These are phyloP conservation scores for Drosophila asahinai DNA, from an alignment of 1,140 invertebrate species.

Conservation along the genomic window DNA sequence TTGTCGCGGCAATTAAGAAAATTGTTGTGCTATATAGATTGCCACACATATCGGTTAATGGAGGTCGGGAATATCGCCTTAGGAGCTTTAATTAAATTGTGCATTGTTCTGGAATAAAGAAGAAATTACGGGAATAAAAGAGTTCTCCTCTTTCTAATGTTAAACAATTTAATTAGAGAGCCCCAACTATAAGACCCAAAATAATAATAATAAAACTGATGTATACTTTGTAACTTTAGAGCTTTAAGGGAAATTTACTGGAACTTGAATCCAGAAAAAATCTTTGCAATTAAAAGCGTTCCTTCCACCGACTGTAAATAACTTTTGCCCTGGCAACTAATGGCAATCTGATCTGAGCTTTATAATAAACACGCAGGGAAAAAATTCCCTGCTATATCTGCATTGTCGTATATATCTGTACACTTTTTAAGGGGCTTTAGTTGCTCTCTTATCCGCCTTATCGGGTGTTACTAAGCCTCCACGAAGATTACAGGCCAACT, in stretches of 20 bases:
- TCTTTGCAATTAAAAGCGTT: constrained; percentile 8
- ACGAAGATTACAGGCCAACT: constrained; percentile 29
- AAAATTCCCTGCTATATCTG: neutral
- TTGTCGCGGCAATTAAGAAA: constrained; percentile 42
- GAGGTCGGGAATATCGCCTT: constrained; percentile 28
- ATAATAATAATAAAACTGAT: neutral
- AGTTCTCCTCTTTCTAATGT: too few species aligned
- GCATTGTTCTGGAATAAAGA: constrained; percentile 22
- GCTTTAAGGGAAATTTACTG: neutral
- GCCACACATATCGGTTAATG: constrained; percentile 42
- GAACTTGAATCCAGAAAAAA: constrained; percentile 14
- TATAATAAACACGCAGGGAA: neutral
- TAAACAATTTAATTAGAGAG: too few species aligned
- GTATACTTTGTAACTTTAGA: neutral
- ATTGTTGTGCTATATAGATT: constrained; percentile 41
- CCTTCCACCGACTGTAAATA: neutral
- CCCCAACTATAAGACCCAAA: too few species aligned
- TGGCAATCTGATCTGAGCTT: constrained; percentile 22
- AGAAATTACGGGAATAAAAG: too few species aligned
- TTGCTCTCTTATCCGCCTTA: constrained; percentile 22
- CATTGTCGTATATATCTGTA: neutral
- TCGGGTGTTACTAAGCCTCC: constrained; percentile 12
- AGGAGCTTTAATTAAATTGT: constrained; percentile 40
- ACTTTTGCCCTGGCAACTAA: constrained; percentile 19
- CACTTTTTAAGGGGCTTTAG: constrained; percentile 13